These are phyloP conservation scores for Sardinella longiceps DNA, from an alignment of 2,797 vertebrate species.

Conservation along the genomic window DNA sequence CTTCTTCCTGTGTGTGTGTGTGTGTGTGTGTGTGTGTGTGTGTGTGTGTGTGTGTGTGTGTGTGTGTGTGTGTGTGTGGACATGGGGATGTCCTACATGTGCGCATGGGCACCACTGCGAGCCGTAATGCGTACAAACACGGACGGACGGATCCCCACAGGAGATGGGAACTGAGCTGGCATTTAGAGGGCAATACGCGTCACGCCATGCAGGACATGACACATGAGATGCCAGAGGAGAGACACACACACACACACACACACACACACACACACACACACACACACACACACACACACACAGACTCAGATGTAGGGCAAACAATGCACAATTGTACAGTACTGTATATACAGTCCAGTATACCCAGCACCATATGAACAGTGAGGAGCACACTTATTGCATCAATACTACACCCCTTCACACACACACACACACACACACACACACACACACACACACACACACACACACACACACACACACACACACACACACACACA, in stretches of 20 bases:
- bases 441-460: not conserved
- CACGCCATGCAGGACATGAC: constrained; percentile 49
- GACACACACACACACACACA: not conserved
- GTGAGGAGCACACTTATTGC: too few relatives aligned
- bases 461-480: not conserved
- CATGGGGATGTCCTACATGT: not conserved
- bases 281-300: not conserved
- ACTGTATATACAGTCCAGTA: too few relatives aligned
- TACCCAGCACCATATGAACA: too few relatives aligned
- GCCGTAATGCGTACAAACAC: not conserved
- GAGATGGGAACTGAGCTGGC: constrained; percentile 31
- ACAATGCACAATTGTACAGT: too few relatives aligned
- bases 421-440: not conserved
- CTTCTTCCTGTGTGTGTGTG: too few relatives aligned
- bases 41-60: not conserved
- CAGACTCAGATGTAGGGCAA: not conserved
- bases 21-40: too few relatives aligned
- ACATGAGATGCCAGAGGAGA: constrained; percentile 21
- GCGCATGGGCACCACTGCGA: not conserved
- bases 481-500: constrained; percentile 6
- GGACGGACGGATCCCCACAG: constrained; percentile 19
- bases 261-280: constrained; percentile 4
- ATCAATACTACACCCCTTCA: not conserved
- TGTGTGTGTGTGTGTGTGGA: not conserved
- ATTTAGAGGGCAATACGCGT: constrained; percentile 50